Percentiles rank a stretch among this genome's conserved stretches.
These are phyloP conservation scores for Lomographa bimaculata DNA, from an alignment of 2,888 invertebrate genomes.

Conservation along the genomic window DNA sequence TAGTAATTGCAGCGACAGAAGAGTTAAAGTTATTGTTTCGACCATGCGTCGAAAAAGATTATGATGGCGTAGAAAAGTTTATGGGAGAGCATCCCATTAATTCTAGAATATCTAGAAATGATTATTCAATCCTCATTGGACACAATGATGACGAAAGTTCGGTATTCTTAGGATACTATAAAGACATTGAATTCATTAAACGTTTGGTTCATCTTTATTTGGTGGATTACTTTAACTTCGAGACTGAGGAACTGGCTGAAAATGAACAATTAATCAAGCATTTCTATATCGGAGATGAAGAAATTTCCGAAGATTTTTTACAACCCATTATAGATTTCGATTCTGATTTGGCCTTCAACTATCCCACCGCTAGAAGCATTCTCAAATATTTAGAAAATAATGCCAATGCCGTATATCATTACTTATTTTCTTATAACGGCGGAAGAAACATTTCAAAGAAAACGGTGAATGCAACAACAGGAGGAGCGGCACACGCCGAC, in stretches of 20 bases:
- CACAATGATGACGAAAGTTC: constrained; percentile 18
- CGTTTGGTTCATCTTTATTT: constrained; percentile 5
- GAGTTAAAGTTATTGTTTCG: constrained; percentile 17
- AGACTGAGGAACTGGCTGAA: constrained; percentile 6
- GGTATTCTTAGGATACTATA: constrained; percentile 7
- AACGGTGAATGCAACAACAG: constrained; percentile 6
- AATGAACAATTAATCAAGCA: constrained; percentile 17
- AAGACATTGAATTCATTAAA: constrained; percentile 8
- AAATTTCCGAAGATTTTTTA: constrained; percentile 8
- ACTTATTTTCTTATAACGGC: constrained; percentile 30
- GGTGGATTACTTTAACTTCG: constrained; percentile 9
- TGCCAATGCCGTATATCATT: constrained; percentile 23
- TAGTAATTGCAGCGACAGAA: constrained; percentile 19
- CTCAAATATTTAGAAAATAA: constrained; percentile 22
- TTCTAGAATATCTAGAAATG: constrained; percentile 11
- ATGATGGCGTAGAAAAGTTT: constrained; percentile 26
- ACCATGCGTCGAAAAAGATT: constrained; percentile 32
- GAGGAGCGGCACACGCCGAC: constrained; percentile 29
- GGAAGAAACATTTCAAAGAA: constrained; percentile 21
- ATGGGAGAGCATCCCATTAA: constrained; percentile 30
- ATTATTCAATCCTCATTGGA: constrained; percentile 29
- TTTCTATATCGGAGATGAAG: constrained; percentile 30
- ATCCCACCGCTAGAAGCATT: constrained; percentile 21
- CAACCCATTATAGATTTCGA: constrained; percentile 22
- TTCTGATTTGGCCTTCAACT: constrained; percentile 26